phyloP scores from a whole-genome alignment of 2,113 vertebrate genomes.

The Oncorhynchus gorbuscha region DNA sequence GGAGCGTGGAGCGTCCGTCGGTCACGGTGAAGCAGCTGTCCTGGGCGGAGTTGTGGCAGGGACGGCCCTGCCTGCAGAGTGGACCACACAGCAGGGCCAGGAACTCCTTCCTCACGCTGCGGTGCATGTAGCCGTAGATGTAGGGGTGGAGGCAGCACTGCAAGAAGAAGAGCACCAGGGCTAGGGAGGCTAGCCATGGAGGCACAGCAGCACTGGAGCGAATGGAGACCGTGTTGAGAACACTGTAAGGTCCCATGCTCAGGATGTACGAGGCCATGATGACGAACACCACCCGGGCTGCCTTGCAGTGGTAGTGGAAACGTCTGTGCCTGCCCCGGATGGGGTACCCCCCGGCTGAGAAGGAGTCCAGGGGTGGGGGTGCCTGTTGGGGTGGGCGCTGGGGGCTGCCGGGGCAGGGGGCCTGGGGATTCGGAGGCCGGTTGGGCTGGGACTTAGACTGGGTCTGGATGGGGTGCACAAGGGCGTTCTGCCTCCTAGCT shows the following conservation, averaged over 20 bases:
- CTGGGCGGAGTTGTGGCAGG: conserved; percentile 65
- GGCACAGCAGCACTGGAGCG: conserved; percentile 65
- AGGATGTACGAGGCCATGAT: conserved; percentile 87
- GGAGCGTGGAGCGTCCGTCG: conserved; percentile 68
- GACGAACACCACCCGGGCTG: conserved; percentile 83
- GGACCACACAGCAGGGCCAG: conserved; percentile 76
- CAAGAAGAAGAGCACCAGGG: conserved; percentile 84
- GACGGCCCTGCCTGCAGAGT: conserved; percentile 68
- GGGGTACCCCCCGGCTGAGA: conserved; percentile 59
- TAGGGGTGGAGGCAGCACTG: conserved; percentile 89
- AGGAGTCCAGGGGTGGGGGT: conserved; percentile 43
- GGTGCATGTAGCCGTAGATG: conserved; percentile 89
- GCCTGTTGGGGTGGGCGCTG: conserved; percentile 52
- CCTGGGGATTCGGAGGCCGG: conserved; percentile 60
- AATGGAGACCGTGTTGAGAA: conserved; percentile 78
- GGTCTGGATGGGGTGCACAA: conserved; percentile 80
- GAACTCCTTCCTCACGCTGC: conserved; percentile 81
- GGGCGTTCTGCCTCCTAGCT: conserved; percentile 82
- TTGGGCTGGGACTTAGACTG: conserved; percentile 50
- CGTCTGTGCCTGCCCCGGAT: conserved; percentile 68
- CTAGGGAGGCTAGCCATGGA: conserved; percentile 79
- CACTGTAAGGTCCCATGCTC: conserved; percentile 86
- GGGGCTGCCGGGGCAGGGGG: conserved; percentile 44
- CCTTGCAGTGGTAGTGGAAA: conserved; percentile 86
- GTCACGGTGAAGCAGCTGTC: conserved; percentile 79